Evolutionary conservation across 2,888 invertebrate genomes (phyloP).

Genomic region (Phymatocera aterrima): DNA sequence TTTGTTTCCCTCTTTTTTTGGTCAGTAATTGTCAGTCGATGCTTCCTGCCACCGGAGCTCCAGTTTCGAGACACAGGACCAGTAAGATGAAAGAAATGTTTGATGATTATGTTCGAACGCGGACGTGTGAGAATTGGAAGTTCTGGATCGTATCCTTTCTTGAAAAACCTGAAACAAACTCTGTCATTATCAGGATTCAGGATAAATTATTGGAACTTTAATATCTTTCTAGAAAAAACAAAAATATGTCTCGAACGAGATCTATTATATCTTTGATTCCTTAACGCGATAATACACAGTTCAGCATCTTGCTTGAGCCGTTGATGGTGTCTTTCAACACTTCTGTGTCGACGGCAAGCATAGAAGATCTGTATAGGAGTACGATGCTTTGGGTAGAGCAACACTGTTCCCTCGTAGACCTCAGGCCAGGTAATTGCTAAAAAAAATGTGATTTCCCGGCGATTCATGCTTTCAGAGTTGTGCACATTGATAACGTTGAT

Average conservation of each 20-base stretch:
- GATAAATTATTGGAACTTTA: no score
- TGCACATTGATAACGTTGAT: not conserved
- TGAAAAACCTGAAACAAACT: slow-evolving; percentile 36
- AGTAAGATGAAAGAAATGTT: slow-evolving; percentile 96
- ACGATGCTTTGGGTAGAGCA: slow-evolving; percentile 97
- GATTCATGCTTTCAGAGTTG: not conserved
- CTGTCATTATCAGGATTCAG: no score
- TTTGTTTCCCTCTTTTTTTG: not conserved
- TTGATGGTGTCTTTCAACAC: slow-evolving; percentile 93
- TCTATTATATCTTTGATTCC: slow-evolving; percentile 65
- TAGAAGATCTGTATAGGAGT: slow-evolving; percentile 94
- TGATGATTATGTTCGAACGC: slow-evolving; percentile 90
- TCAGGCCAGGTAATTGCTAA: slow-evolving; percentile 87
- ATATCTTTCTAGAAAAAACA: not conserved
- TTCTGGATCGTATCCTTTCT: slow-evolving; percentile 97
- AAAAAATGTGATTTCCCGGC: not conserved
- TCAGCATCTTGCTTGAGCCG: slow-evolving; percentile 93
- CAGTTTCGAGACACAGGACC: slow-evolving; percentile 91
- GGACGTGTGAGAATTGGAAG: slow-evolving; percentile 96
- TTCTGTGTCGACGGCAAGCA: slow-evolving; percentile 93
- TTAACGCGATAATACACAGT: slow-evolving; percentile 84
- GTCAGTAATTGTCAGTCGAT: slow-evolving; percentile 93
- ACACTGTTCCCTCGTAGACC: slow-evolving; percentile 95
- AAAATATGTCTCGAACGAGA: not conserved
- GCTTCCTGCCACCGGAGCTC: slow-evolving; percentile 96